phyloP scores from a whole-genome alignment of 2,888 invertebrate genomes.

The Euplexia lucipara region DNA sequence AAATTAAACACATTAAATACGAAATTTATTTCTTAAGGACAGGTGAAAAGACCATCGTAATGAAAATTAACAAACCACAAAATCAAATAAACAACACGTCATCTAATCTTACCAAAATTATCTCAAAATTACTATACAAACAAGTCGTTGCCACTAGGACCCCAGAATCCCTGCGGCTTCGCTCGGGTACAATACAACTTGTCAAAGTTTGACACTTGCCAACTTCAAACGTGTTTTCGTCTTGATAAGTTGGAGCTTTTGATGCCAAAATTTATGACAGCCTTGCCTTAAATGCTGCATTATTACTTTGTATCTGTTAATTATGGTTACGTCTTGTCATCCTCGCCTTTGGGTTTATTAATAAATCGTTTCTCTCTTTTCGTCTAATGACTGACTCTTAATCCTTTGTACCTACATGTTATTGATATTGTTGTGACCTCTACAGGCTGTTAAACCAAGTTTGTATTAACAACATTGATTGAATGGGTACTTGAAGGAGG shows the following conservation, averaged over 20 bases:
- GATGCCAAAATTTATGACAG: slow-evolving; percentile 53
- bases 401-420: slow-evolving; percentile 12
- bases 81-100: slow-evolving; percentile 36
- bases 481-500: slow-evolving; percentile 29
- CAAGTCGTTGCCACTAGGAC: slow-evolving; percentile 25
- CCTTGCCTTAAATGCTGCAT: slow-evolving; percentile 43
- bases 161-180: slow-evolving; percentile 38
- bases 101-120: slow-evolving; percentile 24
- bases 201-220: slow-evolving; percentile 68
- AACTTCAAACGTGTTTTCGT: slow-evolving; percentile 51
- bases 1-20: not conserved
- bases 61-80: slow-evolving; percentile 5
- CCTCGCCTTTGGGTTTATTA: slow-evolving; percentile 23
- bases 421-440: slow-evolving; percentile 22
- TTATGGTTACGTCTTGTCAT: slow-evolving; percentile 47
- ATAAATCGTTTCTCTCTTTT: slow-evolving; percentile 27
- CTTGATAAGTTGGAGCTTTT: slow-evolving; percentile 57
- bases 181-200: slow-evolving; percentile 49
- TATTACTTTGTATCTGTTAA: slow-evolving; percentile 50
- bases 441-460: slow-evolving; percentile 14
- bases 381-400: not conserved
- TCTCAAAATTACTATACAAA: slow-evolving; percentile 40
- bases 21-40: slow-evolving; percentile 3
- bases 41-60: not conserved
- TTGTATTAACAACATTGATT: slow-evolving; percentile 7